These are phyloP conservation scores for Beaufortia kweichowensis DNA, from an alignment of 2,113 vertebrate genomes.

Conservation along the genomic window DNA sequence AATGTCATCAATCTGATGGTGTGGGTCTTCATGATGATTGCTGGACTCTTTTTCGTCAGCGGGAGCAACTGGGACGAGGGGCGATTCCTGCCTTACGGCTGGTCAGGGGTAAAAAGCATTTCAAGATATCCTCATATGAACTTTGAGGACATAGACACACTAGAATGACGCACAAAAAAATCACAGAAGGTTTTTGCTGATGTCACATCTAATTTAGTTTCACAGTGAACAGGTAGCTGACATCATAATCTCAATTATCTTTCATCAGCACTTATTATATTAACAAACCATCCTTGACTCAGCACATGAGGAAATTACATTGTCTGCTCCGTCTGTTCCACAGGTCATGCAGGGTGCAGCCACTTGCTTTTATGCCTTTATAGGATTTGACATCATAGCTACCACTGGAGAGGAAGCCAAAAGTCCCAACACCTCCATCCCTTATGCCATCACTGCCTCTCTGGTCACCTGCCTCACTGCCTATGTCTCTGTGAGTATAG, in stretches of 20 bases:
- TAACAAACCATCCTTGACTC: neutral
- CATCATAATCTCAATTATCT: neutral
- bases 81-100: conserved; percentile 89
- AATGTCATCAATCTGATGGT: conserved; percentile 91
- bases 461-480: conserved; percentile 92
- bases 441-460: conserved; percentile 93
- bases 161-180: neutral
- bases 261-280: too few species aligned
- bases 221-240: neutral
- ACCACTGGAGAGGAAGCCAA: conserved; percentile 96
- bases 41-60: conserved; percentile 90
- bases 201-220: neutral
- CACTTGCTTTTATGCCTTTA: conserved; percentile 97
- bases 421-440: conserved; percentile 94
- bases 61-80: conserved; percentile 88
- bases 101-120: conserved; percentile 89
- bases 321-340: neutral
- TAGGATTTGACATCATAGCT: conserved; percentile 97
- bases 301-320: conserved; percentile 18
- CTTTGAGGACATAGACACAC: neutral
- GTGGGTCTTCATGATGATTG: conserved; percentile 94
- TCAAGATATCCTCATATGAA: neutral
- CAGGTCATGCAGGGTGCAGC: conserved; percentile 96
- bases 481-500: conserved; percentile 89
- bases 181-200: neutral